Percentiles rank a stretch among this genome's conserved stretches.
phyloP scores from a whole-genome alignment of 2,797 vertebrate species.

The Arnoldichthys spilopterus region DNA sequence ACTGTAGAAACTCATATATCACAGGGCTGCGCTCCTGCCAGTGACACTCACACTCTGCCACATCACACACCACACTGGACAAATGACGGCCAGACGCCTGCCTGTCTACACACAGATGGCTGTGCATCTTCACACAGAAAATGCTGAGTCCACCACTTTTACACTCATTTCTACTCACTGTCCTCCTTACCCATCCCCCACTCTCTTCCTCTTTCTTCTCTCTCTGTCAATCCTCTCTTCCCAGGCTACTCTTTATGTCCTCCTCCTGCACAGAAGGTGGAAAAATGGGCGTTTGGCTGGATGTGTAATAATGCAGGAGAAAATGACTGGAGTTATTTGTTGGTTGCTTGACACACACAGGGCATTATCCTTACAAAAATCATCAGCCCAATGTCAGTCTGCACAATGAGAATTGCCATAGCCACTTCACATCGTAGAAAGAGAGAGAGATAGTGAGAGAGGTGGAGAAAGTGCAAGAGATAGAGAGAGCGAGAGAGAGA shows the following conservation, averaged over 20 bases:
- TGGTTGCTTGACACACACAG: slow-evolving; percentile 95
- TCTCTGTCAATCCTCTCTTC: slow-evolving; percentile 31
- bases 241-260: slow-evolving; percentile 52
- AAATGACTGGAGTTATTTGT: slow-evolving; percentile 98
- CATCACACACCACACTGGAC: slow-evolving; percentile 97
- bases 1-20: slow-evolving; percentile 99
- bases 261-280: slow-evolving; percentile 82
- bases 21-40: slow-evolving; percentile 97
- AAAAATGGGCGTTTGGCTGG: slow-evolving; percentile 93
- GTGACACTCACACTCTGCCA: slow-evolving; percentile 97
- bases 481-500: neutral
- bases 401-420: slow-evolving; percentile 87
- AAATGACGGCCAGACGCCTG: slow-evolving; percentile 97
- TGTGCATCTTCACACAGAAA: slow-evolving; percentile 85
- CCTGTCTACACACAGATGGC: slow-evolving; percentile 94
- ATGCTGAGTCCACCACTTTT: slow-evolving; percentile 91
- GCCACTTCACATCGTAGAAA: slow-evolving; percentile 86
- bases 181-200: slow-evolving; percentile 73
- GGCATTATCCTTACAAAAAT: slow-evolving; percentile 97
- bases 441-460: neutral
- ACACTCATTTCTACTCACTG: slow-evolving; percentile 63
- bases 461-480: neutral
- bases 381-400: slow-evolving; percentile 93
- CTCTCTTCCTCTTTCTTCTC: slow-evolving; percentile 63
- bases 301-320: slow-evolving; percentile 92